Conservation (phyloP, 2,797 vertebrate species). For the Potorous gilbertii region DNA sequence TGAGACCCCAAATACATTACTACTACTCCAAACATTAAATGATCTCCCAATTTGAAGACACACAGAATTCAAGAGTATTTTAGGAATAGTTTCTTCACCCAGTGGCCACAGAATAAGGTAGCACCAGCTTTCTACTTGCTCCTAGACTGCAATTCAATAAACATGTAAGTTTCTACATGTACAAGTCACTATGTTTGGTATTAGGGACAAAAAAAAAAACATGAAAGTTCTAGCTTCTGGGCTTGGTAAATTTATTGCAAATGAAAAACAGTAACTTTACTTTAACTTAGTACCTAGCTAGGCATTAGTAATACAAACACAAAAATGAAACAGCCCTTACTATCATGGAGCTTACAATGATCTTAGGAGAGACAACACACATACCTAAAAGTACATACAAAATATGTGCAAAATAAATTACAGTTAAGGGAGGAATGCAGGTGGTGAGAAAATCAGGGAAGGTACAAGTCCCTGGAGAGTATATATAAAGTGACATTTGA, state of each 20-base stretch:
- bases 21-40: no score
- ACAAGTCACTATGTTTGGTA: no score
- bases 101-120: background rate
- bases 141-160: conserved; percentile 44
- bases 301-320: background rate
- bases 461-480: background rate
- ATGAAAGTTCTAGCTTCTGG: background rate
- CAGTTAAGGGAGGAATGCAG: background rate
- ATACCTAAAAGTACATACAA: background rate
- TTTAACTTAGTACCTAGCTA: background rate
- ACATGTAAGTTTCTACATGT: no score
- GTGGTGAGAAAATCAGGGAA: background rate
- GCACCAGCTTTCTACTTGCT: conserved; percentile 30
- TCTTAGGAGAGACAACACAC: background rate
- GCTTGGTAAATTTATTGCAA: conserved; percentile 21
- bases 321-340: background rate
- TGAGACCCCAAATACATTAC: no score
- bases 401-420: background rate
- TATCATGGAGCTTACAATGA: background rate
- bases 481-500: background rate
- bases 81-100: no score
- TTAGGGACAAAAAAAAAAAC: no score
- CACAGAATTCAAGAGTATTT: no score
- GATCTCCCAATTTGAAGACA: no score
- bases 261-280: conserved; percentile 25